Percentiles rank a stretch among this genome's conserved stretches.
These are phyloP conservation scores for Philotrypesis tridentata DNA, from an alignment of 1,140 invertebrate species.

Conservation along the genomic window DNA sequence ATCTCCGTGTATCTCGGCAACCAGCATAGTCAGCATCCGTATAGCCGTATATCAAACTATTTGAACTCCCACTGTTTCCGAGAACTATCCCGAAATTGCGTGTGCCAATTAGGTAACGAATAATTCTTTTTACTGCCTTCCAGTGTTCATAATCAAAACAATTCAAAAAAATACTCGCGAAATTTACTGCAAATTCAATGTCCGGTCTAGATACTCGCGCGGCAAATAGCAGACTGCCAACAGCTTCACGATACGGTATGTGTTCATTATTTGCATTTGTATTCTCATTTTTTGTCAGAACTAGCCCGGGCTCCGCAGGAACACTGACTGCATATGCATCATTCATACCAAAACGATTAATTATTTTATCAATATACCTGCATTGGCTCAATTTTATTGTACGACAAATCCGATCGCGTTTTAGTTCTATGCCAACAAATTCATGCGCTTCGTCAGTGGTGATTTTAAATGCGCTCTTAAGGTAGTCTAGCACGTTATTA, in stretches of 20 bases:
- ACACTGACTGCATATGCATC: neutral
- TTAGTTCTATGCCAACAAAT: constrained; percentile 60
- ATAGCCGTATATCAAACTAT: neutral
- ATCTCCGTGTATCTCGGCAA: constrained; percentile 6
- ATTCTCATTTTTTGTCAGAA: neutral
- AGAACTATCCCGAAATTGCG: constrained; percentile 19
- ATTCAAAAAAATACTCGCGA: constrained; percentile 14
- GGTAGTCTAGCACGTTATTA: constrained; percentile 46
- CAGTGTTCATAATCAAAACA: constrained; percentile 37
- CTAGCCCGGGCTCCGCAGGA: neutral
- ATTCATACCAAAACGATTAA: neutral
- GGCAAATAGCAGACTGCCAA: constrained; percentile 64
- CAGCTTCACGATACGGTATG: constrained; percentile 58
- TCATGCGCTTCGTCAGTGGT: constrained; percentile 43
- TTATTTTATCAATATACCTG: constrained; percentile 9
- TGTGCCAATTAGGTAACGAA: constrained; percentile 44
- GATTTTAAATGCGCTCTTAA: constrained; percentile 57
- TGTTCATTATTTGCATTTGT: neutral
- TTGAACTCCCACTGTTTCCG: neutral
- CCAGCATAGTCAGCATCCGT: constrained; percentile 25
- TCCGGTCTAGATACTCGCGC: constrained; percentile 55
- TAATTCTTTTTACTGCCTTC: constrained; percentile 45
- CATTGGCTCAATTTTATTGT: constrained; percentile 7
- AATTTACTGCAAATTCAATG: constrained; percentile 37
- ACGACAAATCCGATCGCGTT: constrained; percentile 47